A percentile compares a stretch with the other conserved stretches of the same genome.
Conservation (phyloP, 2,113 vertebrate species). For the Petroica traversi region DNA sequence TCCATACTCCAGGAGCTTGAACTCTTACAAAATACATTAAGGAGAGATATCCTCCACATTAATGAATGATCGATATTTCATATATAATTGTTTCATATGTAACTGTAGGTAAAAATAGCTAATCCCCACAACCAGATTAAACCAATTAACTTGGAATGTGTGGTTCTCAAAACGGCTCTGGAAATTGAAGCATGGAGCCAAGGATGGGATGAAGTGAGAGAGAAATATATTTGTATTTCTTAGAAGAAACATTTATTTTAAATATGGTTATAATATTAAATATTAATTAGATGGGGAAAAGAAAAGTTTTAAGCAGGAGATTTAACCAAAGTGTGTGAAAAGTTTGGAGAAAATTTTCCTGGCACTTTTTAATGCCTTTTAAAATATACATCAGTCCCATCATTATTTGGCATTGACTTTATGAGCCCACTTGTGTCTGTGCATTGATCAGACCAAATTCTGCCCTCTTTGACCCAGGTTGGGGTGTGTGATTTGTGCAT, state of each 20-base stretch:
- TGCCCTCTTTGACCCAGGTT: background rate
- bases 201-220: background rate
- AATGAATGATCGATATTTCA: background rate
- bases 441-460: background rate
- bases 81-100: background rate
- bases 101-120: conserved; percentile 18
- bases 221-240: background rate
- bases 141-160: background rate
- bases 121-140: background rate
- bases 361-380: background rate
- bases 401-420: background rate
- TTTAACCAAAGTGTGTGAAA: background rate
- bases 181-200: background rate
- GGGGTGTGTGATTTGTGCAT: background rate
- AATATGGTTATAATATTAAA: background rate
- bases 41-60: background rate
- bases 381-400: background rate
- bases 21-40: background rate
- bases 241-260: background rate
- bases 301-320: background rate
- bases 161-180: background rate
- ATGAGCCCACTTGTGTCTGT: background rate
- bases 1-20: background rate
- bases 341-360: background rate
- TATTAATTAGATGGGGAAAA: background rate